Base-by-base conservation (phyloP, 2,888 invertebrate species). In the Strigamia transsilvanica region DNA sequence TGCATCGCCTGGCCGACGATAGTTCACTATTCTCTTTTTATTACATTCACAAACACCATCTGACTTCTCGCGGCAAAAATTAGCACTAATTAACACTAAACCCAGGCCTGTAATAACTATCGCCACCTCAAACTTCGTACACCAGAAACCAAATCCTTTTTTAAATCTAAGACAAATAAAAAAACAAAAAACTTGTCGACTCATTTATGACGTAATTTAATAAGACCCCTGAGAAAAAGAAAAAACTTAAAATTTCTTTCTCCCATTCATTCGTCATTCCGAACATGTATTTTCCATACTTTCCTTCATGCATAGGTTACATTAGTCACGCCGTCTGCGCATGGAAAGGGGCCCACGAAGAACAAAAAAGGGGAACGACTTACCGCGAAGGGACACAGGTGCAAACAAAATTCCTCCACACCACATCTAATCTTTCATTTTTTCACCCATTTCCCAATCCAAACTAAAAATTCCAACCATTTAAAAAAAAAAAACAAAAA, bases 241-340 rank as follows among this genome's bases (percentile, higher is more conserved):
- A 61, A 61, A 5, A 15, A 3, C 13, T 3, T 46, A 46, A 3
- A 3, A 10, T 10, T 46, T 46, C 15, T n/a, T 61, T 61, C 15
- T 56, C 56, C 9, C 15, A 10, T 56, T 23, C 61, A 61, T 61
- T 61, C 61, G 61, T 61, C 61, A 61, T 61, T 61, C 61, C 61
- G 15, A 61, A 61, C 61, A 23, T 61, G 61, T 61, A 61, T 23
- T 61, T 61, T 61, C 61, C 61, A 61, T 61, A 61, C 61, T 21
- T 61, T 61, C 18, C 61, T 61, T 61, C 61, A 61, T 61, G 61
- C 61, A 61, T 18, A 18, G 21, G 61, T 18, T 61, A 21, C 61
- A 61, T 61, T 61, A 61, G 61, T 61, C 61, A 61, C 61, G 61
- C 61, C 61, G 61, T 61, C 61, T 61, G 61, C 18, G 18, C 61